phyloP scores from a whole-genome alignment of 1,140 invertebrate species.

The Oedothorax gibbosus region DNA sequence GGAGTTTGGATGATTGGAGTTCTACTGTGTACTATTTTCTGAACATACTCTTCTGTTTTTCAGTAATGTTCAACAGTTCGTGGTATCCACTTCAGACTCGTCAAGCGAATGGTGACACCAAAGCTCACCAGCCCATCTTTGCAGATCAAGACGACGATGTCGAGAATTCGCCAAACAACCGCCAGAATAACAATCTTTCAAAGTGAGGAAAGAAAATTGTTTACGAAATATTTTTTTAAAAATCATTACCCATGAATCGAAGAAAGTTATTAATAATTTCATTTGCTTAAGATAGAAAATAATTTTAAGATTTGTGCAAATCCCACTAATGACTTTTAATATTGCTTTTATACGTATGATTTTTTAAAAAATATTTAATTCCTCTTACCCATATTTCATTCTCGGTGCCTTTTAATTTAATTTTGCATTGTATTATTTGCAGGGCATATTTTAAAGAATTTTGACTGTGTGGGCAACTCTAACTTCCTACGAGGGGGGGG shows the following conservation, averaged over 20 bases:
- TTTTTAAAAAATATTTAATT: neutral
- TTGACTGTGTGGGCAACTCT: too few species aligned
- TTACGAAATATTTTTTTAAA: neutral
- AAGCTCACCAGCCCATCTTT: conserved; percentile 46
- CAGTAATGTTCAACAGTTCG: conserved; percentile 34
- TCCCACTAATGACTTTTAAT: neutral
- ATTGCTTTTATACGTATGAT: neutral
- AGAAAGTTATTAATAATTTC: neutral
- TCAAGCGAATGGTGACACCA: conserved; percentile 48
- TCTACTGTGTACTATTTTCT: too few species aligned
- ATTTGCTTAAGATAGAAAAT: neutral
- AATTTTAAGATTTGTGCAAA: neutral
- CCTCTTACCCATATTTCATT: too few species aligned
- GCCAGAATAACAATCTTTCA: conserved; percentile 17
- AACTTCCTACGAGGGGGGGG: too few species aligned
- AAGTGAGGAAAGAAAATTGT: neutral
- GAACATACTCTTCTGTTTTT: neutral
- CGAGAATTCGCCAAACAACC: conserved; percentile 17
- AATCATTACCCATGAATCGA: neutral
- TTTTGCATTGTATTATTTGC: too few species aligned
- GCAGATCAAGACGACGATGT: conserved; percentile 53
- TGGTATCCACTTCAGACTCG: conserved; percentile 51
- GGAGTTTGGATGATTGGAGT: too few species aligned
- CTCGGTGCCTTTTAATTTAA: too few species aligned
- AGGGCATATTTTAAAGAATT: too few species aligned